A percentile compares a stretch with the other conserved stretches of the same genome.
These are phyloP conservation scores for Passer montanus DNA, from an alignment of 2,113 vertebrate genomes.

Conservation along the genomic window DNA sequence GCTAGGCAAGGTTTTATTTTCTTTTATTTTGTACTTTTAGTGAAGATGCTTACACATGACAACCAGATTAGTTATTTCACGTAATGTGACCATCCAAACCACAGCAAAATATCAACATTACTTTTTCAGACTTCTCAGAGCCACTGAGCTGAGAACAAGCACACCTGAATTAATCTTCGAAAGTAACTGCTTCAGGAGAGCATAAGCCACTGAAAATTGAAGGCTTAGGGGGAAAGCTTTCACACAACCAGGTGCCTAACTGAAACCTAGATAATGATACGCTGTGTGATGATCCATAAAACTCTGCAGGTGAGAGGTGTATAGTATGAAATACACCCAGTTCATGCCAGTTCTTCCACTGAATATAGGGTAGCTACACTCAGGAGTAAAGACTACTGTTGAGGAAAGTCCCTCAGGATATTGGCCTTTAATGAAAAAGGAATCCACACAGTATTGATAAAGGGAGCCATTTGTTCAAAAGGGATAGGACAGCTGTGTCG, in stretches of 20 bases:
- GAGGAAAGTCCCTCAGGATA: not conserved
- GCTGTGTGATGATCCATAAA: not conserved
- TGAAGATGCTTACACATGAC: not conserved
- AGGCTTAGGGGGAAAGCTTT: not conserved
- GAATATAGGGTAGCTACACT: fast-evolving
- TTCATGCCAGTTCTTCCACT: not conserved
- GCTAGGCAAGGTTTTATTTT: not conserved
- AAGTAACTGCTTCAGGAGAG: not conserved
- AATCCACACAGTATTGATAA: not conserved
- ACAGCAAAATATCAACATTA: not conserved
- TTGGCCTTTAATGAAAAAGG: not conserved
- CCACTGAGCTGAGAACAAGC: not conserved
- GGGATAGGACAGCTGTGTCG: fast-evolving
- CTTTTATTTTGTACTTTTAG: not conserved
- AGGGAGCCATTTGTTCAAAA: not conserved
- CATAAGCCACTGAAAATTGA: constrained; percentile 22
- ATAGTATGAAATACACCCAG: not conserved
- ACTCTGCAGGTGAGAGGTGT: not conserved
- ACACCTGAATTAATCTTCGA: not conserved
- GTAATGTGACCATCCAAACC: not conserved
- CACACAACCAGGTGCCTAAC: not conserved
- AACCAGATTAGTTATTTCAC: not conserved
- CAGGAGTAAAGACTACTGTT: not conserved
- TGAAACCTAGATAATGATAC: not conserved
- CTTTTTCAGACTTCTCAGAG: not conserved